Conservation (phyloP, 2,888 invertebrate species). For the Rugalucina vietnamica region DNA sequence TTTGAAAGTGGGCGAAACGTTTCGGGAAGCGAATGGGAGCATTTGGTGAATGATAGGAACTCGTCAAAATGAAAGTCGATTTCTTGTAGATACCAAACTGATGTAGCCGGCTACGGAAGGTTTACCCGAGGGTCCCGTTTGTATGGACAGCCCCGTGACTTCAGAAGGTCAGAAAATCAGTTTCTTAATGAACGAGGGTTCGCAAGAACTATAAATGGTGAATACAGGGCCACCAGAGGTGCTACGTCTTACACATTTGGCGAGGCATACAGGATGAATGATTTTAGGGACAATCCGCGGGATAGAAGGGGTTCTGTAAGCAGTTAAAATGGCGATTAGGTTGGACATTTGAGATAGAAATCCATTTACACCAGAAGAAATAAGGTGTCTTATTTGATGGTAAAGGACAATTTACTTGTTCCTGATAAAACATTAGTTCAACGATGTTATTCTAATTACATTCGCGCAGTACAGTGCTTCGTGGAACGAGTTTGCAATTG, state of each 20-base stretch:
- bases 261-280: slow-evolving; percentile 28
- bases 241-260: slow-evolving; percentile 41
- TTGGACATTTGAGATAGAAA: background rate
- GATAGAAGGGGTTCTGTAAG: slow-evolving; percentile 41
- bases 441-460: too few relatives aligned
- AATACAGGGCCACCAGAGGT: slow-evolving; percentile 30
- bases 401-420: too few relatives aligned
- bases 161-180: slow-evolving; percentile 52
- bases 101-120: slow-evolving; percentile 27
- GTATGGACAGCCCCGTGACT: slow-evolving; percentile 64
- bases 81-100: too few relatives aligned
- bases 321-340: too few relatives aligned
- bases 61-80: too few relatives aligned
- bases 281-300: background rate
- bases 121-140: slow-evolving; percentile 15
- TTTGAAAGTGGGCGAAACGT: too few relatives aligned
- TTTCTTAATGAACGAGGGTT: slow-evolving; percentile 64
- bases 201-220: slow-evolving; percentile 44
- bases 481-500: background rate
- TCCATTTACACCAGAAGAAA: too few relatives aligned
- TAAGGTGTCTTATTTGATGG: too few relatives aligned
- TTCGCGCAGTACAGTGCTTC: background rate
- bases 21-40: too few relatives aligned
- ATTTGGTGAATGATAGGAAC: too few relatives aligned
- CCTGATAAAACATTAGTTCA: too few relatives aligned